Evolutionary conservation across 2,113 vertebrate genomes (phyloP).

Genomic region (Triplophysa rosa): DNA sequence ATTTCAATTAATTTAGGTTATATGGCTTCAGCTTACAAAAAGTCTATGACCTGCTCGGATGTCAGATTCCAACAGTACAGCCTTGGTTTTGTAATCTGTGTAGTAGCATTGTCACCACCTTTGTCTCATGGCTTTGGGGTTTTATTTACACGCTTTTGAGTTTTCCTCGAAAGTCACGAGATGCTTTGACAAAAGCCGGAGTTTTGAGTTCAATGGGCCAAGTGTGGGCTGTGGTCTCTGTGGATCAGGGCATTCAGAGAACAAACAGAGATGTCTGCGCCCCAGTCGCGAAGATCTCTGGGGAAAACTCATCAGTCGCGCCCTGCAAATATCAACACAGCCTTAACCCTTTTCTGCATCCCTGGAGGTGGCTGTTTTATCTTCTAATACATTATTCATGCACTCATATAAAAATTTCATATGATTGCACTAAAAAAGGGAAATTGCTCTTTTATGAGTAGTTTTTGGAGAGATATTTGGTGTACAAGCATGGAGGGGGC

Average conservation of each 20-base stretch:
- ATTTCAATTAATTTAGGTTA: no score
- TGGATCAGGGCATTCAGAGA: constrained; percentile 33
- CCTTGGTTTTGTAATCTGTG: background rate
- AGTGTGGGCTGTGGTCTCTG: constrained; percentile 40
- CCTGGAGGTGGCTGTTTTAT: constrained; percentile 48
- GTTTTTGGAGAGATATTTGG: constrained; percentile 49
- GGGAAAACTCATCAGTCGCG: constrained; percentile 33
- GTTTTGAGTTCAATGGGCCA: constrained; percentile 15
- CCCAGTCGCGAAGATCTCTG: constrained; percentile 18
- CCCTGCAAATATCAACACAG: constrained; percentile 49
- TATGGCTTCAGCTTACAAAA: no score
- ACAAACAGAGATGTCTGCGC: constrained; percentile 28
- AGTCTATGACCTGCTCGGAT: no score
- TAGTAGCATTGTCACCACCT: background rate
- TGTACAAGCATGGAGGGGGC: constrained; percentile 29
- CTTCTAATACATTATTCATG: constrained; percentile 53
- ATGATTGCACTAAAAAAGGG: constrained; percentile 46
- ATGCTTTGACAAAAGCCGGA: constrained; percentile 16
- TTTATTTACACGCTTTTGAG: constrained; percentile 14
- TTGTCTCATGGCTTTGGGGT: constrained; percentile 19
- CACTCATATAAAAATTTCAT: constrained; percentile 54
- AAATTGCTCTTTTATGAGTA: constrained; percentile 50
- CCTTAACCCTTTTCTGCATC: constrained; percentile 42
- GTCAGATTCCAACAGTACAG: background rate
- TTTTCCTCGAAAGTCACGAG: constrained; percentile 8